These are phyloP conservation scores for Bembecia ichneumoniformis DNA, from an alignment of 2,888 invertebrate species.

Conservation along the genomic window DNA sequence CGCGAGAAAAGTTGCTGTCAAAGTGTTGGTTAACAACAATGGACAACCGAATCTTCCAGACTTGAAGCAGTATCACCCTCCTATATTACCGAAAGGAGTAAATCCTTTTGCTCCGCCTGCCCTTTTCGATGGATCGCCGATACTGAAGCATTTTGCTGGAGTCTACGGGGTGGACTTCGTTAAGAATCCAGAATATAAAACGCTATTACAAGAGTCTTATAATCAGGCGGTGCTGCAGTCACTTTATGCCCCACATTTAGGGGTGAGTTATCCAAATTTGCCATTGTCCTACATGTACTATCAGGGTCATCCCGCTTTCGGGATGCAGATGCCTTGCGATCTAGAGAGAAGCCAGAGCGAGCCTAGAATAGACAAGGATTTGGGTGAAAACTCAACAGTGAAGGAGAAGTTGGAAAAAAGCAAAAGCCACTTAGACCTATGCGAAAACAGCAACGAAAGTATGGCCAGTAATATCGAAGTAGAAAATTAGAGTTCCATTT, in stretches of 20 bases:
- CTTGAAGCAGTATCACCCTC: constrained; percentile 44
- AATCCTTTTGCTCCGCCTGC: constrained; percentile 53
- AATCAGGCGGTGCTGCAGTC: constrained; percentile 65
- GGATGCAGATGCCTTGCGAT: constrained; percentile 47
- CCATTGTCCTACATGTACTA: constrained; percentile 65
- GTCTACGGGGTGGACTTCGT: constrained; percentile 64
- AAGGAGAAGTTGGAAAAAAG: constrained; percentile 36
- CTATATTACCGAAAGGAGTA: constrained; percentile 44
- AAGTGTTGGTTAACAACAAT: constrained; percentile 90
- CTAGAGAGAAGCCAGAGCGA: constrained; percentile 45
- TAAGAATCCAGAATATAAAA: constrained; percentile 64
- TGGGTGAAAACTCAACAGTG: constrained; percentile 32
- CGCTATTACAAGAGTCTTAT: constrained; percentile 61
- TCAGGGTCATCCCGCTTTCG: constrained; percentile 54
- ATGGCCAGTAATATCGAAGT: constrained; percentile 68
- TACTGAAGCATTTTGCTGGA: constrained; percentile 64
- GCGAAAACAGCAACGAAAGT: constrained; percentile 64
- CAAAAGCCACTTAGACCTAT: constrained; percentile 39
- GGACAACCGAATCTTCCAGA: constrained; percentile 68
- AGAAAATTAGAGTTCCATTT: constrained; percentile 42
- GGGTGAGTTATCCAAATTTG: constrained; percentile 53
- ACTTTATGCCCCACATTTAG: constrained; percentile 60
- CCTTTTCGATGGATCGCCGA: constrained; percentile 54
- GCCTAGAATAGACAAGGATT: constrained; percentile 29
- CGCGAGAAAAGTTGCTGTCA: constrained; percentile 90